Evolutionary conservation across 2,888 invertebrate species (phyloP), one percentile per base, ranked within the genome.

Genomic region (Hedya salicella): DNA sequence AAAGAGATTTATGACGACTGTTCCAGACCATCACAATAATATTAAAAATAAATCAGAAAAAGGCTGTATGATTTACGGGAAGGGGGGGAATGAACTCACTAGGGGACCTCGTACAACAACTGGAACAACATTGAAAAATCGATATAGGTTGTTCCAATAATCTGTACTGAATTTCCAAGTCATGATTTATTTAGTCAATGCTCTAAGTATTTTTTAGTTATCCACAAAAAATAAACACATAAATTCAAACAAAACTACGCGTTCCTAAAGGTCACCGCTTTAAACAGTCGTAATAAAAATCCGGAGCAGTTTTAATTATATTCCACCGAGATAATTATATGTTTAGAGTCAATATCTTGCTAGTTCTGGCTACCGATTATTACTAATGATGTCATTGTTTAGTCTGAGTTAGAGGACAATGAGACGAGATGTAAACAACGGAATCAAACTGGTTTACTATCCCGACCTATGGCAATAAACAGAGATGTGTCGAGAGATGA

Each of bases 341-440:
- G 75, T 74, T 75, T 62, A 53, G 62, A 50, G 46, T 57, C 50
- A 71, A 66, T 65, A 67, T 73, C 69, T 74, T 71, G 71, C 72
- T 72, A 72, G 70, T 74, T 74, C 75, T 71, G 72, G 75, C 75
- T 76, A 74, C 75, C 69, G 71, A 69, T 30, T 65, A 69, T 71
- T 73, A 67, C 70, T 59, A 8, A 53, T 83, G 83, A 82, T 81
- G 75, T 78, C 77, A 74, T 49, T 83, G 80, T 83, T 87, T 85
- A 84, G 85, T 83, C 84, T 78, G 66, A 64, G 71, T 73, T 71
- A 72, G 76, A 72, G 67, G 67, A 67, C 68, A 70, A 71, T 68
- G 62, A 62, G 66, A 61, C 60, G 48, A 60, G 36, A 53, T 30
- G 49, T 61, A 66, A 66, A 61, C 66, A 66, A 66, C 54, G 42